Evolutionary conservation across 2,797 vertebrate genomes (phyloP), one percentile per base, ranked within the genome.

Genomic region (Gobio occitaniae): DNA sequence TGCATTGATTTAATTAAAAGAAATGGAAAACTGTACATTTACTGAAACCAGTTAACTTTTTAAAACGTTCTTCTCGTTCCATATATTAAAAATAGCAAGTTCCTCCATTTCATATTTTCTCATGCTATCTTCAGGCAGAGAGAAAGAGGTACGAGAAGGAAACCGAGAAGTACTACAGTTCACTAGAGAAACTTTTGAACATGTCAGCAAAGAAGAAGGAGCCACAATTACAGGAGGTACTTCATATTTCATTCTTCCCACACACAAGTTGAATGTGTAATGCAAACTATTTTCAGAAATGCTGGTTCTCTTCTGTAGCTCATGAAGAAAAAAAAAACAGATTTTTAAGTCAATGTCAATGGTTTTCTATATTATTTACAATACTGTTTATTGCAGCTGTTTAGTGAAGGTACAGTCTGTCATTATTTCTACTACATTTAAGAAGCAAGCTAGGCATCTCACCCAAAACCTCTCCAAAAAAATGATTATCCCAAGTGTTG

Each of bases 171-270:
- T 99, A 99, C 92, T 99, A 99, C 92, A 98, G 96, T 90, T 95
- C 96, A 48, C 91, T 99, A 93, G 98, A 99, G 89, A 99, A 99
- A 85, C 97, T 99, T 93, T 92, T 99, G 89, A 98, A 96, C 90
- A 95, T 99, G 93, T 99, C 98, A 6, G 96, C 98, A n/a, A 99
- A 97, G 95, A 99, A 99, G 96, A 99, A 99, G 91, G 98, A 99
- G 88, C 95, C 97, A 11, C 98, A 98, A 71, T 93, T 99, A 84
- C 97, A 97, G 89, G 98, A 99, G 97, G 98, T 99, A 96, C 89
- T 89, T 84, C 59, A 70, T 25, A 12, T 68, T 61, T 66, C 50
- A 47, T 85, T 68, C 68, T 79, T 78, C 7, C 65, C 21, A 84
- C 65, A 78, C 47, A 84, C 72, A 36, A n/a, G 48, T 54, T 54